Evolutionary conservation across 23 tunicate species (phyloP).

Genomic region (Trididemnum clinides): DNA sequence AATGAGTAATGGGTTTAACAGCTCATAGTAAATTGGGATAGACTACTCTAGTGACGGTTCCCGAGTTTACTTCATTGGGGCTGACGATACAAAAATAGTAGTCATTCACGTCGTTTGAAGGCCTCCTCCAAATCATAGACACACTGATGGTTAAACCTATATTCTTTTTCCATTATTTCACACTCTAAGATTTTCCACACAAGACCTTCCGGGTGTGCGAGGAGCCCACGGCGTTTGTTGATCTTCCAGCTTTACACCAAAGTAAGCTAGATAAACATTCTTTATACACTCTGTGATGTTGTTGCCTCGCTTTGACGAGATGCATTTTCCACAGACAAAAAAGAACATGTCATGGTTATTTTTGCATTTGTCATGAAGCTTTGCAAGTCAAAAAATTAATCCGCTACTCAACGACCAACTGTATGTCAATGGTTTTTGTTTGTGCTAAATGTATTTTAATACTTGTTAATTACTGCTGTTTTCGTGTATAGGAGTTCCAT

Average conservation of each 20-base stretch:
- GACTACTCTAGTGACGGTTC: not conserved
- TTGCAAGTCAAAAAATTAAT: too few relatives aligned
- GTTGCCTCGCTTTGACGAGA: not conserved
- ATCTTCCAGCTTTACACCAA: not conserved
- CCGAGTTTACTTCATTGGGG: not conserved
- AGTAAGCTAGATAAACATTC: not conserved
- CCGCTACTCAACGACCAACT: too few relatives aligned
- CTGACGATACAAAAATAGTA: slow-evolving; percentile 12
- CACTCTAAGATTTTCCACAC: slow-evolving; percentile 1
- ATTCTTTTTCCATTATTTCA: not conserved
- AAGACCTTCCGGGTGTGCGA: not conserved
- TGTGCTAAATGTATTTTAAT: too few relatives aligned
- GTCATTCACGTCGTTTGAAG: not conserved
- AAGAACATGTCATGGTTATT: not conserved
- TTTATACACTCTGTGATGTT: not conserved
- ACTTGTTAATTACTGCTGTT: too few relatives aligned
- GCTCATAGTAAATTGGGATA: not conserved
- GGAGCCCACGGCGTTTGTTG: slow-evolving; percentile 10
- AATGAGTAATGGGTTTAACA: slow-evolving; percentile 11
- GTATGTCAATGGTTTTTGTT: too few relatives aligned
- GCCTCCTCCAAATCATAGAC: slow-evolving; percentile 7
- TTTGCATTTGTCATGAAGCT: too few relatives aligned
- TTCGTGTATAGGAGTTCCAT: too few relatives aligned
- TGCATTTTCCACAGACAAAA: not conserved
- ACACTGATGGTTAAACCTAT: not conserved